Conservation (phyloP, 2,888 invertebrate species). For the Campoletis raptor region DNA sequence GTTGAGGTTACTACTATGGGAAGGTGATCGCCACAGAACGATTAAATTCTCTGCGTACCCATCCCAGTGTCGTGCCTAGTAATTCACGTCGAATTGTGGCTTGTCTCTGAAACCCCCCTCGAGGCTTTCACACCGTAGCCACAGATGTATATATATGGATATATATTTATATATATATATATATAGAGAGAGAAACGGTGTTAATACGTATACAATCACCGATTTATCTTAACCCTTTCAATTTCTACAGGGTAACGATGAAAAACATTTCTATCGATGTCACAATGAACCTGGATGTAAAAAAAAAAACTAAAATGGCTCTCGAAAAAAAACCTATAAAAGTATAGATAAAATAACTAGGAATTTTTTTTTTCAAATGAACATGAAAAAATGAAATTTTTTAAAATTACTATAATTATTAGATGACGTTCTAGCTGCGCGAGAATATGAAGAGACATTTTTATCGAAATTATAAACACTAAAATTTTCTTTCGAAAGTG, state of each 20-base stretch:
- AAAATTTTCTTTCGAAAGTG: neutral
- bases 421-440: neutral
- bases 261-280: neutral
- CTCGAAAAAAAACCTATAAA: neutral
- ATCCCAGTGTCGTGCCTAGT: conserved; percentile 44
- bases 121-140: conserved; percentile 39
- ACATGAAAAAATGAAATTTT: neutral
- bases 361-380: no score
- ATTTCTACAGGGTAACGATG: conserved; percentile 40
- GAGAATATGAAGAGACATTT: neutral
- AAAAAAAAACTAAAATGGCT: neutral
- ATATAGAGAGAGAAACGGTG: neutral
- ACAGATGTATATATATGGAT: neutral
- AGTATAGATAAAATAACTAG: no score
- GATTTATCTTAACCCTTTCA: conserved; percentile 19
- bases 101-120: conserved; percentile 44
- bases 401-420: neutral
- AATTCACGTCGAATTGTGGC: conserved; percentile 66
- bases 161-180: neutral
- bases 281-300: neutral
- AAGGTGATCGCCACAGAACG: conserved; percentile 64
- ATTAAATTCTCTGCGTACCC: conserved; percentile 63
- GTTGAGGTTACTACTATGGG: conserved; percentile 50
- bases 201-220: conserved; percentile 51
- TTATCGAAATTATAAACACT: neutral